These are phyloP conservation scores for Iselma pallidipennis DNA, from an alignment of 2,888 invertebrate species.

Conservation along the genomic window DNA sequence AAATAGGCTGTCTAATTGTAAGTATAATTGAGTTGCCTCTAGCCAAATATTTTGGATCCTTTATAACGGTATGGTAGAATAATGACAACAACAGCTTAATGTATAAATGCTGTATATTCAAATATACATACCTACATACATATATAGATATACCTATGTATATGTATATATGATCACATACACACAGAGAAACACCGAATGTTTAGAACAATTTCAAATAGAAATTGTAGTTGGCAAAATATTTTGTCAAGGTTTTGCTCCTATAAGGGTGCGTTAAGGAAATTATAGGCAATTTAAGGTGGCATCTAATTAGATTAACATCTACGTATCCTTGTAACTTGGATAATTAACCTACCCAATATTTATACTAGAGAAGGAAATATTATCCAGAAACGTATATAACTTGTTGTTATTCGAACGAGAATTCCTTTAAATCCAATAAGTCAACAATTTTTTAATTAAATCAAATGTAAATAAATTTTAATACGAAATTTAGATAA, in stretches of 20 bases:
- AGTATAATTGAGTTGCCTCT: no score
- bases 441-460: constrained; percentile 19
- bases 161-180: no score
- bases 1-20: no score
- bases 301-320: constrained; percentile 23
- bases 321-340: constrained; percentile 22
- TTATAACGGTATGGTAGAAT: no score
- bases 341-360: constrained; percentile 23
- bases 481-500: constrained; percentile 9
- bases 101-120: no score
- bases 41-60: no score
- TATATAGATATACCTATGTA: neutral
- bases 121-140: neutral
- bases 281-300: constrained; percentile 17
- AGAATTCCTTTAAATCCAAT: constrained; percentile 21
- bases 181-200: neutral
- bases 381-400: constrained; percentile 4
- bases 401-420: constrained; percentile 6
- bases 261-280: constrained; percentile 1
- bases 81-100: no score
- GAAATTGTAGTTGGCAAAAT: neutral
- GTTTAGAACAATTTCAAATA: neutral
- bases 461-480: constrained; percentile 25
- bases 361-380: constrained; percentile 21
- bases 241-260: neutral